These are phyloP conservation scores for Haplochromis vanheusdeni DNA, from an alignment of 2,113 vertebrate species.

Conservation along the genomic window DNA sequence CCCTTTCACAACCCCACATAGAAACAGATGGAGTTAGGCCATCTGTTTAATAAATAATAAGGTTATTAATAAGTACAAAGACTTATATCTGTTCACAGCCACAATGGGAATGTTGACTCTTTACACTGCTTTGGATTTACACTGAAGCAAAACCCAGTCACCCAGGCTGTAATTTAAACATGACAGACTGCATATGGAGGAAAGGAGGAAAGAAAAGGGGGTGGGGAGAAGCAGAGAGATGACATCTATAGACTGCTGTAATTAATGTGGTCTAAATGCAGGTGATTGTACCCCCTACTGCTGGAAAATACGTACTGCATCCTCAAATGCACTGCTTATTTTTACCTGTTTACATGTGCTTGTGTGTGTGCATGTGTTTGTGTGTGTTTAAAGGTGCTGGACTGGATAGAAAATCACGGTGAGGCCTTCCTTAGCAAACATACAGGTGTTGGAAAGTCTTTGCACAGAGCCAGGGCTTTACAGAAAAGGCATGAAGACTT, in stretches of 20 bases:
- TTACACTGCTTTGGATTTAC: not conserved
- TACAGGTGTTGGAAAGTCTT: slow-evolving; percentile 93
- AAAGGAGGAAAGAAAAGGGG: not conserved
- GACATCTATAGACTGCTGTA: not conserved
- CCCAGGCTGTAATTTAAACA: slow-evolving; percentile 10
- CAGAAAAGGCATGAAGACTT: slow-evolving; percentile 98
- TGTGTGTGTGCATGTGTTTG: not conserved
- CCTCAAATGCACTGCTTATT: not conserved
- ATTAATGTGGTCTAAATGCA: not conserved
- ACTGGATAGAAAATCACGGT: slow-evolving; percentile 98
- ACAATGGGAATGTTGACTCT: slow-evolving; percentile 5
- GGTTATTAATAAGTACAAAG: slow-evolving; percentile 14
- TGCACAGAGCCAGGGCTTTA: slow-evolving; percentile 91
- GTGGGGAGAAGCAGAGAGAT: not conserved
- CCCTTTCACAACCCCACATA: slow-evolving; percentile 12
- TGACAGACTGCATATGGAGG: not conserved
- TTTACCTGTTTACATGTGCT: not conserved
- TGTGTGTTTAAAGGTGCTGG: slow-evolving; percentile 80
- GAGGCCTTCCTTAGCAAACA: slow-evolving; percentile 98
- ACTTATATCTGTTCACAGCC: slow-evolving; percentile 6
- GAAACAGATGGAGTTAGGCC: slow-evolving; percentile 2
- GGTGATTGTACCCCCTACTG: slow-evolving; percentile 43
- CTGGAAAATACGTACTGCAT: not conserved
- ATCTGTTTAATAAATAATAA: slow-evolving; percentile 35
- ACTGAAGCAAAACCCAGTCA: not conserved